These are phyloP conservation scores for Neopelma chrysocephalum DNA, from an alignment of 2,797 vertebrate species.

Conservation along the genomic window DNA sequence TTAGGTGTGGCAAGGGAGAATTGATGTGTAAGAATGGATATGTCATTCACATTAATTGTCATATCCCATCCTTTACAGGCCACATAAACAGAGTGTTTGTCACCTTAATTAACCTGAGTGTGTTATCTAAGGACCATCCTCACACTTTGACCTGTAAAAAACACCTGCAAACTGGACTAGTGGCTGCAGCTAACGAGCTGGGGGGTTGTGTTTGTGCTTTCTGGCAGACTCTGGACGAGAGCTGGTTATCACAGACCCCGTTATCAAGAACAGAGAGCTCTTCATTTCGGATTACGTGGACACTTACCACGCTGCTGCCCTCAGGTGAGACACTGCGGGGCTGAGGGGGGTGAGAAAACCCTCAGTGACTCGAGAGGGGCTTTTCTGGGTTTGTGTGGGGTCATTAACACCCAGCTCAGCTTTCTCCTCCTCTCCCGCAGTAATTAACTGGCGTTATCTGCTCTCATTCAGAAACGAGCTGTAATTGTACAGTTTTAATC, in stretches of 20 bases:
- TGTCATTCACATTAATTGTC: fast-evolving
- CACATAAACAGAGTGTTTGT: fast-evolving
- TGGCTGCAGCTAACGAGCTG: not conserved
- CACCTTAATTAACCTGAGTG: not conserved
- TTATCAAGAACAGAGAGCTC: slow-evolving; percentile 97
- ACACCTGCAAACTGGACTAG: not conserved
- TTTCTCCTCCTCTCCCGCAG: not conserved
- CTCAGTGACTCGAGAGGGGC: not conserved
- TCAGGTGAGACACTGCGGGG: slow-evolving; percentile 75
- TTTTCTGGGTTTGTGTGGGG: not conserved
- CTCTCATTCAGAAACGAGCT: not conserved
- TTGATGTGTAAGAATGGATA: fast-evolving
- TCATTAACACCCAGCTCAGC: not conserved
- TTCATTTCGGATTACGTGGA: slow-evolving; percentile 99
- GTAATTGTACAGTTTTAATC: not conserved
- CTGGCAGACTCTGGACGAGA: slow-evolving; percentile 93
- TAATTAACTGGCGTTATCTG: not conserved
- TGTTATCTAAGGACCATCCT: too few species aligned
- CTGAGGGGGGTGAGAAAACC: not conserved
- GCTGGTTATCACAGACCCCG: slow-evolving; percentile 96
- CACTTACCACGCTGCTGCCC: slow-evolving; percentile 97
- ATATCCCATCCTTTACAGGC: fast-evolving
- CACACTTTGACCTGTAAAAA: not conserved
- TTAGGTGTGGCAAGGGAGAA: not conserved
- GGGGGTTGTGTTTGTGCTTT: not conserved